Conservation (phyloP, 2,797 vertebrate genomes). For the Semotilus atromaculatus region DNA sequence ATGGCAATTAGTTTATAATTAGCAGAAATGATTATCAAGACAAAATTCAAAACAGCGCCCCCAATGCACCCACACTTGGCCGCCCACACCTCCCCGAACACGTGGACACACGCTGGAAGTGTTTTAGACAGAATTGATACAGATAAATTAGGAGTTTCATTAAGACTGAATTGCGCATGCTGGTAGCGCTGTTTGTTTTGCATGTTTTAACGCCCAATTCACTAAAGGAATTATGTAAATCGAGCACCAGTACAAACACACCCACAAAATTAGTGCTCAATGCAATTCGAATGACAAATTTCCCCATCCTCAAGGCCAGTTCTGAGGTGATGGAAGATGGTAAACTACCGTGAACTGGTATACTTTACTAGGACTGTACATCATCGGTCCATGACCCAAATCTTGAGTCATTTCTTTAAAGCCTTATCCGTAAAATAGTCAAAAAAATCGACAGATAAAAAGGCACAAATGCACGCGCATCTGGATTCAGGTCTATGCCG, state of each 20-base stretch:
- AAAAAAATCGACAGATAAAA: too few relatives aligned
- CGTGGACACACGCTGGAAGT: not conserved
- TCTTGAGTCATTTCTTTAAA: not conserved
- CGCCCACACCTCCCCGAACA: not conserved
- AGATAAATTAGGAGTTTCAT: conserved; percentile 28
- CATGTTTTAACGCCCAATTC: conserved; percentile 2
- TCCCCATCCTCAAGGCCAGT: not conserved
- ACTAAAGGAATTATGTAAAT: conserved; percentile 18
- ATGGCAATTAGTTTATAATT: conserved; percentile 46
- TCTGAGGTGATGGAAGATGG: not conserved
- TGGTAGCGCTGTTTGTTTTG: not conserved
- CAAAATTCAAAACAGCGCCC: conserved; percentile 23
- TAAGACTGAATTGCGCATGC: not conserved
- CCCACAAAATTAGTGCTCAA: not conserved
- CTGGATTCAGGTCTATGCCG: not conserved
- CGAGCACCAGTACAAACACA: not conserved
- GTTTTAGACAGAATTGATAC: not conserved
- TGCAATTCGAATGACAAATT: not conserved
- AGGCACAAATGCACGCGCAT: too few relatives aligned
- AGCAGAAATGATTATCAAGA: conserved; percentile 38
- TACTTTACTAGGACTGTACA: not conserved
- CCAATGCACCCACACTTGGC: not conserved
- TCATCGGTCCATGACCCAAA: too few relatives aligned
- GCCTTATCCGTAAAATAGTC: not conserved
- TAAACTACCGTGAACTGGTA: not conserved